Percentiles rank a stretch among this genome's conserved stretches.
Conservation (phyloP, 2,797 vertebrate species). For the Pipistrellus nathusii region DNA sequence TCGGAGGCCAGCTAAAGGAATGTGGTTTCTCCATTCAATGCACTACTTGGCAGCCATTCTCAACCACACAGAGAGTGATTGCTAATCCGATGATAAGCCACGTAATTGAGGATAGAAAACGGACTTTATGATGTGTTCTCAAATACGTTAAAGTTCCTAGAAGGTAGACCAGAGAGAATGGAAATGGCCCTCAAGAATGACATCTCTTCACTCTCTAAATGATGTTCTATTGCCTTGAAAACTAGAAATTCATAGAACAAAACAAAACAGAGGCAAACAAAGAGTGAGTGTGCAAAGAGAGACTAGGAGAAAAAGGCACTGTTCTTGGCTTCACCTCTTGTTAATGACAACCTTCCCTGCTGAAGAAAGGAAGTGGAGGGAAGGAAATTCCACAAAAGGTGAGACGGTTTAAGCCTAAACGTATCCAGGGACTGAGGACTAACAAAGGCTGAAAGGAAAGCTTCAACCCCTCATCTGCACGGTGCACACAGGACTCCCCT, state of each 20-base stretch:
- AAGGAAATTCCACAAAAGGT: neutral
- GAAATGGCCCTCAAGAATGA: neutral
- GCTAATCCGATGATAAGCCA: neutral
- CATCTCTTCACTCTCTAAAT: neutral
- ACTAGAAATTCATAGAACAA: neutral
- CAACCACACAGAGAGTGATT: neutral
- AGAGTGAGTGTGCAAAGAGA: neutral
- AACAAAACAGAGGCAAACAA: neutral
- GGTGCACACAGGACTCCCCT: rapidly evolving
- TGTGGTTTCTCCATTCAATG: neutral
- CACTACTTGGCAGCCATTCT: neutral
- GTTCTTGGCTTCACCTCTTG: neutral
- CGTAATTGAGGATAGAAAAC: neutral
- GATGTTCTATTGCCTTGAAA: neutral
- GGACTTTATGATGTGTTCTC: neutral
- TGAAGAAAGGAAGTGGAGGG: rapidly evolving
- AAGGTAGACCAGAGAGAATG: rapidly evolving
- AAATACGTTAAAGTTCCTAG: rapidly evolving
- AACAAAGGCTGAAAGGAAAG: neutral
- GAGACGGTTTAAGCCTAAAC: neutral
- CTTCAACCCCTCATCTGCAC: rapidly evolving
- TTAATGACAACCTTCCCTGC: rapidly evolving
- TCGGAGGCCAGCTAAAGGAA: neutral
- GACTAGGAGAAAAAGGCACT: neutral
- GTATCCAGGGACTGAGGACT: neutral